These are phyloP conservation scores for Montipora foliosa DNA, from an alignment of 64 coral and sea anemone species.

Conservation along the genomic window DNA sequence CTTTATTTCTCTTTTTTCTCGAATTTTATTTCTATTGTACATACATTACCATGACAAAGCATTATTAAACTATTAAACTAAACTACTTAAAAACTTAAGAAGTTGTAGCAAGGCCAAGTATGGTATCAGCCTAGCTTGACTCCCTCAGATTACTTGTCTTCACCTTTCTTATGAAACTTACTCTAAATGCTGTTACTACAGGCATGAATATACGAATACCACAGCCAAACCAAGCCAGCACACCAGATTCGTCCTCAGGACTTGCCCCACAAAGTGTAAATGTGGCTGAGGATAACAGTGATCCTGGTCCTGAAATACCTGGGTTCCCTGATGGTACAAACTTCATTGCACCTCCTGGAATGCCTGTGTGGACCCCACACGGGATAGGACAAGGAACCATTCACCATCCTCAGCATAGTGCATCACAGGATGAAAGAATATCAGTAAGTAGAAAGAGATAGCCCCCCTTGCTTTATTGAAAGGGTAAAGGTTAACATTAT, in stretches of 20 bases:
- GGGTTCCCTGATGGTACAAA: not conserved
- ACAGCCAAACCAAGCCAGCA: not conserved
- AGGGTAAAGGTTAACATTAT: too few species aligned
- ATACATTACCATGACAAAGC: too few species aligned
- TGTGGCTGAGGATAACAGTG: not conserved
- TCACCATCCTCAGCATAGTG: not conserved
- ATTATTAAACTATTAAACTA: too few species aligned
- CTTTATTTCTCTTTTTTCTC: too few species aligned
- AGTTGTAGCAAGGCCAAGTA: too few species aligned
- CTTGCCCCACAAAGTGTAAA: not conserved
- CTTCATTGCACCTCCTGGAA: not conserved
- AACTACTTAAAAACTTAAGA: too few species aligned
- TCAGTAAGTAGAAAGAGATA: slow-evolving; percentile 7
- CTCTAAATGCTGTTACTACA: not conserved
- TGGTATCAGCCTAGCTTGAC: too few species aligned
- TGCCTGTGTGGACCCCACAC: slow-evolving; percentile 26
- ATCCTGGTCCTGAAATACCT: not conserved
- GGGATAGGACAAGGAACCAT: not conserved
- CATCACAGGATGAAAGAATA: slow-evolving; percentile 10
- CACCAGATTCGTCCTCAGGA: not conserved
- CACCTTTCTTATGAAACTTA: not conserved
- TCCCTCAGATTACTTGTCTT: too few species aligned
- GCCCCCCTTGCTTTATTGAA: too few species aligned
- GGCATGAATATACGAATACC: slow-evolving; percentile 71
- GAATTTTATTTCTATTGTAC: too few species aligned